These are phyloP conservation scores for Pegoplata infirma DNA, from an alignment of 2,888 invertebrate species.

Conservation along the genomic window DNA sequence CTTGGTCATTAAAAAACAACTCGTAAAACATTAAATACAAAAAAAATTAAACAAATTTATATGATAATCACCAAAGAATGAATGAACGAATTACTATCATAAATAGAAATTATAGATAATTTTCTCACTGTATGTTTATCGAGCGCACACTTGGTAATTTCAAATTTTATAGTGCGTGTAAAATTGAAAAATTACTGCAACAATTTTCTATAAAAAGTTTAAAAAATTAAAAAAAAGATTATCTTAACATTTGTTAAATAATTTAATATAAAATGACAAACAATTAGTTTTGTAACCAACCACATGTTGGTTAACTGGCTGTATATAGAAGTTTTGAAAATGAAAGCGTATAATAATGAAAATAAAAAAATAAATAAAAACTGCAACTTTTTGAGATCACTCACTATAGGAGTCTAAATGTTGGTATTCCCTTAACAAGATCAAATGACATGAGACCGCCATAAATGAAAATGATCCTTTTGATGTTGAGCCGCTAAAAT, in stretches of 20 bases:
- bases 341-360: slow-evolving; percentile 14
- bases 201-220: neutral
- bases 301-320: slow-evolving; percentile 54
- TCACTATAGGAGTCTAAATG: slow-evolving; percentile 47
- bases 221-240: neutral
- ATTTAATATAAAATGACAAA: slow-evolving; percentile 48
- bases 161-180: neutral
- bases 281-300: slow-evolving; percentile 52
- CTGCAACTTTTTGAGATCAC: slow-evolving; percentile 12
- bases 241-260: neutral
- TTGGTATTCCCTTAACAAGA: slow-evolving; percentile 60
- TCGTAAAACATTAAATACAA: neutral
- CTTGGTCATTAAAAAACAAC: slow-evolving; percentile 6
- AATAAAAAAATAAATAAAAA: neutral
- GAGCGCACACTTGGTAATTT: neutral
- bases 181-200: neutral
- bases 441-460: slow-evolving; percentile 53
- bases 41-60: neutral
- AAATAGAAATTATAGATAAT: neutral
- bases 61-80: slow-evolving; percentile 2
- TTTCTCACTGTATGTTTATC: no score
- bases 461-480: slow-evolving; percentile 59
- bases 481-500: slow-evolving; percentile 45
- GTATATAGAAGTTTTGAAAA: slow-evolving; percentile 17
- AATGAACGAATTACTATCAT: neutral